These are phyloP conservation scores for Dascyllus trimaculatus DNA, from an alignment of 2,113 vertebrate genomes.

Conservation along the genomic window DNA sequence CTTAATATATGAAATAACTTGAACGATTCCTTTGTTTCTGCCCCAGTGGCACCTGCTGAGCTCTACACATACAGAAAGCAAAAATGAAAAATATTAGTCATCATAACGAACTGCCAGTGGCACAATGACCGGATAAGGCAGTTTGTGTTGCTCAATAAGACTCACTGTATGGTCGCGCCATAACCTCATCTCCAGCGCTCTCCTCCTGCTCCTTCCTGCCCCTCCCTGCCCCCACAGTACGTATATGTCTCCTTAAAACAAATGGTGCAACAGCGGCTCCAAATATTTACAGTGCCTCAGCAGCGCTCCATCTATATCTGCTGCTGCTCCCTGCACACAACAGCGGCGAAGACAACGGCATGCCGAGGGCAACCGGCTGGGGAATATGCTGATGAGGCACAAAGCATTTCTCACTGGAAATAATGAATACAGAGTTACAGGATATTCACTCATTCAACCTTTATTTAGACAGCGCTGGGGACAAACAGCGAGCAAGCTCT, in stretches of 20 bases:
- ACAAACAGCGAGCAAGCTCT: constrained; percentile 28
- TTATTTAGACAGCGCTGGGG: constrained; percentile 61
- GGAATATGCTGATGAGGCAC: constrained; percentile 76
- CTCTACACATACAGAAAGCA: too few relatives aligned
- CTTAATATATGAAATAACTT: too few relatives aligned
- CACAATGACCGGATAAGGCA: too few relatives aligned
- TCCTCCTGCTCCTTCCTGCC: not conserved
- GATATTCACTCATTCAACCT: constrained; percentile 69
- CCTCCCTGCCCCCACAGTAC: constrained; percentile 7
- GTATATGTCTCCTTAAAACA: constrained; percentile 44
- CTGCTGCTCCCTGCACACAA: constrained; percentile 28
- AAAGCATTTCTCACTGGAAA: constrained; percentile 63
- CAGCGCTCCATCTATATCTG: constrained; percentile 65
- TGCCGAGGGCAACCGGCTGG: constrained; percentile 56
- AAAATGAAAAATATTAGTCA: too few relatives aligned
- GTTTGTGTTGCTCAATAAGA: not conserved
- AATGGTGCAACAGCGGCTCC: constrained; percentile 57
- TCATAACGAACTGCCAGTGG: too few relatives aligned
- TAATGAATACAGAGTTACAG: constrained; percentile 65
- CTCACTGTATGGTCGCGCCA: not conserved
- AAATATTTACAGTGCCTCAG: constrained; percentile 77
- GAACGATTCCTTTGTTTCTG: too few relatives aligned
- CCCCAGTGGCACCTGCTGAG: too few relatives aligned
- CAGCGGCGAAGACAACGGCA: constrained; percentile 53
- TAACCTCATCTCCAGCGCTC: not conserved